Evolutionary conservation across 2,888 invertebrate genomes (phyloP).

Genomic region (Tetranychus piercei): DNA sequence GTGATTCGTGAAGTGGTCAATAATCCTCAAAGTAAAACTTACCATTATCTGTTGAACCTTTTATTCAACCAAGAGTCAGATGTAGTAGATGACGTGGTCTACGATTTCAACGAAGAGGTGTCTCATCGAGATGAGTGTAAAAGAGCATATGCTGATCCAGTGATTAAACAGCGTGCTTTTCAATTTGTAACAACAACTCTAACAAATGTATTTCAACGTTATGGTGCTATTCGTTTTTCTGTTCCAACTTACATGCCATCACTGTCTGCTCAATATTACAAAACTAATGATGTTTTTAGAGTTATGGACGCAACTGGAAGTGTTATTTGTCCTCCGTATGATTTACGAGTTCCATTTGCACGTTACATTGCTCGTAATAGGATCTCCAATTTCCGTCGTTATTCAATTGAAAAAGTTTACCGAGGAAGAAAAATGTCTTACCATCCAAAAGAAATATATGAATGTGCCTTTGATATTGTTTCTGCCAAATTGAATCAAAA

Average conservation of each 20-base stretch:
- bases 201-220: slow-evolving; percentile 13
- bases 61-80: slow-evolving; percentile 39
- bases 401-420: slow-evolving; percentile 66
- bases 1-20: slow-evolving; percentile 59
- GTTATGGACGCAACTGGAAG: slow-evolving; percentile 72
- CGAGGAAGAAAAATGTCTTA: slow-evolving; percentile 50
- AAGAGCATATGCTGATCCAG: slow-evolving; percentile 3
- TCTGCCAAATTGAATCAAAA: slow-evolving; percentile 32
- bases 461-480: slow-evolving; percentile 83
- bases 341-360: slow-evolving; percentile 61
- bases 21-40: slow-evolving; percentile 58
- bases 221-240: slow-evolving; percentile 44
- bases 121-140: neutral
- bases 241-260: slow-evolving; percentile 60
- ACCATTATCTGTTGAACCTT: slow-evolving; percentile 39
- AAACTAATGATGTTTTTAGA: slow-evolving; percentile 31
- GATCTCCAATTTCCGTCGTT: slow-evolving; percentile 43
- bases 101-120: slow-evolving; percentile 38
- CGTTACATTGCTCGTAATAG: slow-evolving; percentile 61
- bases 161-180: slow-evolving; percentile 11
- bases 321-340: slow-evolving; percentile 64
- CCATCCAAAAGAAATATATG: slow-evolving; percentile 70
- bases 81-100: slow-evolving; percentile 57
- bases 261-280: slow-evolving; percentile 37
- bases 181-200: slow-evolving; percentile 15